Evolutionary conservation across 2,888 invertebrate species (phyloP).

Genomic region (Willowsia nigromaculata): DNA sequence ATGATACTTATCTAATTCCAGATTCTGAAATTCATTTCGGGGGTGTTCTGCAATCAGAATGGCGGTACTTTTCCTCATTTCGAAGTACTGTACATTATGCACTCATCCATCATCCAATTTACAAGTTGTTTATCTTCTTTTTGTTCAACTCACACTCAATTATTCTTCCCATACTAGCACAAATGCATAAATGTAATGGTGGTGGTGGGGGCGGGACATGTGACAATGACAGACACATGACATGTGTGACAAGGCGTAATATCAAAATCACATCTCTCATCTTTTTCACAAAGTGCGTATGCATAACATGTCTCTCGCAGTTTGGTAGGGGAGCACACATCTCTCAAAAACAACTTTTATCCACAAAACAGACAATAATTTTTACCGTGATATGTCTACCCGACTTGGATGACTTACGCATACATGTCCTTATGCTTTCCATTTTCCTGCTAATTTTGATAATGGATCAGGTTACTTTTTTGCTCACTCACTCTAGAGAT

Average conservation of each 20-base stretch:
- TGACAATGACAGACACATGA: constrained; percentile 68
- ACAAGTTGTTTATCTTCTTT: constrained; percentile 31
- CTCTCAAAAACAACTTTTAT: background rate
- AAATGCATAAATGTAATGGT: background rate
- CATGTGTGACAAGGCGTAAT: constrained; percentile 68
- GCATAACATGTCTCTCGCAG: background rate
- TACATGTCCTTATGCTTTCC: background rate
- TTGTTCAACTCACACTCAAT: constrained; percentile 48
- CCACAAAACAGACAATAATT: background rate
- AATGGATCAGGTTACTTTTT: constrained; percentile 57
- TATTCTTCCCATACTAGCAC: constrained; percentile 43
- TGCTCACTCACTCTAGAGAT: constrained; percentile 36
- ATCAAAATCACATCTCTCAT: constrained; percentile 63
- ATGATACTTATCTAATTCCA: too few relatives aligned
- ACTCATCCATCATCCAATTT: background rate
- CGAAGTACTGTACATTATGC: background rate
- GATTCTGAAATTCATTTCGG: too few relatives aligned
- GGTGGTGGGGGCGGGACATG: constrained; percentile 23
- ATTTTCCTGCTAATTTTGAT: constrained; percentile 22
- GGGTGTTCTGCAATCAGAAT: background rate
- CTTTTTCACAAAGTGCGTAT: background rate
- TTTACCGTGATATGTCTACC: constrained; percentile 20
- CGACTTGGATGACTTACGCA: background rate
- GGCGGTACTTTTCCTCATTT: constrained; percentile 34
- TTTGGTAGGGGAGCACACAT: background rate